Base-by-base conservation (phyloP, 2,888 invertebrate genomes). In the Oligia latruncula region DNA sequence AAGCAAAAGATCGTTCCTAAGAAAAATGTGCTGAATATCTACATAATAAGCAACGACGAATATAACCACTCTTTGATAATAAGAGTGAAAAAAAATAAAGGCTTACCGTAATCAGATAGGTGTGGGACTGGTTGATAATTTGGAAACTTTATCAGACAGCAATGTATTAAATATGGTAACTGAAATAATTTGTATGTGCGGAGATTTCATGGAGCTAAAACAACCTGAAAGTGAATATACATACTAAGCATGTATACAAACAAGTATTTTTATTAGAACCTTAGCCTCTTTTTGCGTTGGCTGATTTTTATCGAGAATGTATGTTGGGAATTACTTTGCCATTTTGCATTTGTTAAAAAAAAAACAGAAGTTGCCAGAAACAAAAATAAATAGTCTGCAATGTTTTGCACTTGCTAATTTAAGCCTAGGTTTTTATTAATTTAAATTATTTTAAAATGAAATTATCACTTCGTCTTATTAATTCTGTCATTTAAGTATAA, bases 161-260 rank as follows among this genome's bases (percentile, higher is more conserved):
- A 80, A 70, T 55, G 62, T 78, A n/a, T 17, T 78, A 58, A 43
- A 80, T 55, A 52, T 71, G 15, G 52, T 70, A 35, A 55, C 73
- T 40, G 82, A 65, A 40, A 29, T 72, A 46, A 64, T 81, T 64
- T 81, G 64, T 73, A 46, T 64, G 29, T 72, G 62, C 23, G 74
- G 62, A 81, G 65, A 79, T 71, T 71, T 15, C 9, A 78, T 52
- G 72, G 52, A 79, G 5, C 46, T n/a, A 15, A 46, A 20, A 23
- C 15, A 17, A 43, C 6, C 43, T 20, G 43, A 52, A 74, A 74
- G 23, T 20, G 52, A 62, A 49, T 65, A 58, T 52, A 29, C 9
- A 15, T 17, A 43, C 1, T 71, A 67, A 43, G 43, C 43, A 43
- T 9, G 17, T 23, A 40, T 40, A 17, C 35, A 78, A 58, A 13